Evolutionary conservation across 2,797 vertebrate species (phyloP).

Genomic region (Acipenser ruthenus): DNA sequence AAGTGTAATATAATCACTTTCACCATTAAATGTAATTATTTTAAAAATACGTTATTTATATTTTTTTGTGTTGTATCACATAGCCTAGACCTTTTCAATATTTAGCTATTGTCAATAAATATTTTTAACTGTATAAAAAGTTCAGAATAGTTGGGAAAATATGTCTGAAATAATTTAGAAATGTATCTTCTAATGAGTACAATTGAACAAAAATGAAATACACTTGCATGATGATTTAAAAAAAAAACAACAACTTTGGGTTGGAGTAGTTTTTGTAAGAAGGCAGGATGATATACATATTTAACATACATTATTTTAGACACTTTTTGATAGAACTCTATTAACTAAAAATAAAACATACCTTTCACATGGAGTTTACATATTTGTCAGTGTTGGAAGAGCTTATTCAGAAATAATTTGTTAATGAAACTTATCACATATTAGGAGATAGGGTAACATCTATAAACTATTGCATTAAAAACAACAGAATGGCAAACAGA

Average conservation of each 20-base stretch:
- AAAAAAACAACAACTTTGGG: background rate
- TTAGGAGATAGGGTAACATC: slow-evolving; percentile 24
- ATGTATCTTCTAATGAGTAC: slow-evolving; percentile 7
- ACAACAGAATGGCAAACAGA: slow-evolving; percentile 8
- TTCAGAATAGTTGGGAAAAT: background rate
- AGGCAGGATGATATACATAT: slow-evolving; percentile 20
- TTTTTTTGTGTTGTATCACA: slow-evolving; percentile 2
- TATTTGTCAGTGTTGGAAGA: slow-evolving; percentile 36
- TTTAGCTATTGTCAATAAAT: background rate
- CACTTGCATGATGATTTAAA: background rate
- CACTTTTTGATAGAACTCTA: slow-evolving; percentile 27
- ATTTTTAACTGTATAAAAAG: background rate
- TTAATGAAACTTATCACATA: slow-evolving; percentile 22
- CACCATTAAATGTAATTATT: slow-evolving; percentile 7
- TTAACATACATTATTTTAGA: slow-evolving; percentile 17
- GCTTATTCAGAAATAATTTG: slow-evolving; percentile 35
- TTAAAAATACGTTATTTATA: slow-evolving; percentile 8
- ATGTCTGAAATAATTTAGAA: slow-evolving; percentile 8
- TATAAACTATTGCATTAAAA: slow-evolving; percentile 27
- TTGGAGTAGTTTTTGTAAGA: slow-evolving; percentile 27
- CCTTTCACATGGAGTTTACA: slow-evolving; percentile 23
- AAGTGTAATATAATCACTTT: slow-evolving; percentile 14
- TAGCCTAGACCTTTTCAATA: no score
- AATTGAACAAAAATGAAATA: slow-evolving; percentile 6
- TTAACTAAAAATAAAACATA: slow-evolving; percentile 30